phyloP scores from a whole-genome alignment of 2,888 invertebrate species.

The Strigamia transsilvanica region DNA sequence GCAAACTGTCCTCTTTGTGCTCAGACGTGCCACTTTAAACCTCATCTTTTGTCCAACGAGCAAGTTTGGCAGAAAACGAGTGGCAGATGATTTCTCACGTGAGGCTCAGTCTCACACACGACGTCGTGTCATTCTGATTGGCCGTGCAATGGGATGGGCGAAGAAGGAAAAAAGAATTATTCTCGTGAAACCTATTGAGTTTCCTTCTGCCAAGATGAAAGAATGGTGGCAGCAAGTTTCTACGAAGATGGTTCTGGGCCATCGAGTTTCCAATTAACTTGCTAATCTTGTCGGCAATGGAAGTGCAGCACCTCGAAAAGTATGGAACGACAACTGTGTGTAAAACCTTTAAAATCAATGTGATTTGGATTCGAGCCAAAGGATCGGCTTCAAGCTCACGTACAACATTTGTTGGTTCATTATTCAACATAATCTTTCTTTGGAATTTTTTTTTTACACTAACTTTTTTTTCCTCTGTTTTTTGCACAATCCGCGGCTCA shows the following conservation, averaged over 20 bases:
- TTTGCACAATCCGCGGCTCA: background rate
- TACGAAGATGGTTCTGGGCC: conserved; percentile 5
- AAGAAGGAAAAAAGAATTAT: background rate
- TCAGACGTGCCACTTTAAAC: background rate
- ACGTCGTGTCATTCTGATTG: conserved; percentile 3
- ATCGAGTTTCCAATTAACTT: conserved; percentile 20
- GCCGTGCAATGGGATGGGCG: no score
- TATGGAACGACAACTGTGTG: conserved; percentile 20
- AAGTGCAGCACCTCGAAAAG: conserved; percentile 9
- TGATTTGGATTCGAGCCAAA: background rate
- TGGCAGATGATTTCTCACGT: conserved; percentile 10
- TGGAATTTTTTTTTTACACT: background rate
- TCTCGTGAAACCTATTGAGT: background rate
- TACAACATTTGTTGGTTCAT: conserved; percentile 9
- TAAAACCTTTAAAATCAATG: conserved; percentile 20
- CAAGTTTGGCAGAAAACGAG: background rate
- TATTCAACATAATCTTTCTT: conserved; percentile 14
- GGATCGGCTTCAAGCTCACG: background rate
- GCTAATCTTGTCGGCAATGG: background rate
- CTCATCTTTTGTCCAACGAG: background rate
- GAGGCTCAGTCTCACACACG: background rate
- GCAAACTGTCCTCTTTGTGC: no score
- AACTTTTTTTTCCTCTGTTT: background rate
- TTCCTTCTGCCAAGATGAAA: background rate
- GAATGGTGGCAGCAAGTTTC: background rate